These are phyloP conservation scores for Altica lythri DNA, from an alignment of 2,888 invertebrate genomes.

Conservation along the genomic window DNA sequence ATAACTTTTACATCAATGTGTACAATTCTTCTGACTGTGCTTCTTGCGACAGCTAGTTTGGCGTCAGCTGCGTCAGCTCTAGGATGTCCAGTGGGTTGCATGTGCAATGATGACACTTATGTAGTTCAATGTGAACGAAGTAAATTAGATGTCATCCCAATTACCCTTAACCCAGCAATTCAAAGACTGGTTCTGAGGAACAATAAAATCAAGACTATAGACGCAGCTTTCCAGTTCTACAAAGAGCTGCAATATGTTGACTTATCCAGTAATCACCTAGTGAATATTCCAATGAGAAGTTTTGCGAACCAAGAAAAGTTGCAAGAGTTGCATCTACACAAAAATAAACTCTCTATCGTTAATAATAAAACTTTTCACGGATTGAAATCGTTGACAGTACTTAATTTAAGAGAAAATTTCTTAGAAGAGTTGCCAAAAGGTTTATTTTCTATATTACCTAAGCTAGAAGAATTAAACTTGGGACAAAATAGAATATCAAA, in stretches of 20 bases:
- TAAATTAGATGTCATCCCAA: slow-evolving; percentile 86
- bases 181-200: slow-evolving; percentile 82
- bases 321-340: slow-evolving; percentile 80
- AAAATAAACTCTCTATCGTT: slow-evolving; percentile 82
- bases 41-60: slow-evolving; percentile 39
- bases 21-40: slow-evolving; percentile 39
- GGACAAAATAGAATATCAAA: slow-evolving; percentile 83
- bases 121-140: slow-evolving; percentile 86
- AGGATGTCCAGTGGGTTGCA: slow-evolving; percentile 85
- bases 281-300: slow-evolving; percentile 78
- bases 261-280: slow-evolving; percentile 81
- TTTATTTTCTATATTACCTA: slow-evolving; percentile 73
- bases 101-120: slow-evolving; percentile 87
- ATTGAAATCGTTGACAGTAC: slow-evolving; percentile 74
- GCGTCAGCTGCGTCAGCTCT: slow-evolving; percentile 61
- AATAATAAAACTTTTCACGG: slow-evolving; percentile 81
- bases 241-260: slow-evolving; percentile 84
- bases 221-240: slow-evolving; percentile 88
- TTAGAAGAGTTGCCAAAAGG: slow-evolving; percentile 77
- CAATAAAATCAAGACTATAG: slow-evolving; percentile 86
- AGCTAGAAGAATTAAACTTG: slow-evolving; percentile 82
- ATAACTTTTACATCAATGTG: slow-evolving; percentile 24
- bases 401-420: slow-evolving; percentile 82
- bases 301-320: slow-evolving; percentile 81
- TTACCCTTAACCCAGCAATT: slow-evolving; percentile 88